Conservation (phyloP, 2,888 invertebrate genomes). For the Drosophila mayaguana region DNA sequence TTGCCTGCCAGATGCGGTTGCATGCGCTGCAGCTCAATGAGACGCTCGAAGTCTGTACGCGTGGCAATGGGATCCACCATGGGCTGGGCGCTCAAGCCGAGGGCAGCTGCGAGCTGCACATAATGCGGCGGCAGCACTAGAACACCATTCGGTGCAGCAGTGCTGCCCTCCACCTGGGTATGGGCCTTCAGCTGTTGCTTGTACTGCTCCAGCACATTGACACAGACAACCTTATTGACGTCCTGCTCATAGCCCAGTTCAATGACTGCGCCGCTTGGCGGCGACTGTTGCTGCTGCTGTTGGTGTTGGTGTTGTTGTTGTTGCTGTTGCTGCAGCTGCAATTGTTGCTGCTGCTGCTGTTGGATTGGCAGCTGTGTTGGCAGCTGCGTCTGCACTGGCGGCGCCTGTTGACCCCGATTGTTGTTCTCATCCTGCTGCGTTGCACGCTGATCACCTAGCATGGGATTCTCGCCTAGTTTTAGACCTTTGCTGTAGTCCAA, state of each 20-base stretch:
- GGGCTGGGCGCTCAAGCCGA: conserved; percentile 83
- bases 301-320: conserved; percentile 16
- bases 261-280: conserved; percentile 48
- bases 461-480: conserved; percentile 50
- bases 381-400: conserved; percentile 28
- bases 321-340: conserved; percentile 7
- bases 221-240: conserved; percentile 70
- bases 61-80: conserved; percentile 83
- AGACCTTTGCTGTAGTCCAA: conserved; percentile 86
- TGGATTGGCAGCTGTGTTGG: conserved; percentile 3
- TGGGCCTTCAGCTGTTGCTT: conserved; percentile 80
- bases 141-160: conserved; percentile 86
- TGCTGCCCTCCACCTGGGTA: conserved; percentile 60
- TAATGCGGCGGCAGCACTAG: conserved; percentile 87
- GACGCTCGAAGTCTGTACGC: conserved; percentile 83
- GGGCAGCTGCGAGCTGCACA: conserved; percentile 87
- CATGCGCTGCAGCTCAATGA: conserved; percentile 82
- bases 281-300: conserved; percentile 18
- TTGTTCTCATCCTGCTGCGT: conserved; percentile 83
- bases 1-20: conserved; percentile 72
- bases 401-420: conserved; percentile 72
- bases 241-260: conserved; percentile 68
- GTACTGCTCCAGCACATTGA: conserved; percentile 80
- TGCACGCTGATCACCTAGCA: conserved; percentile 40
- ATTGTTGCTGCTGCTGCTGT: conserved; percentile 24